Percentiles rank a stretch among this genome's conserved stretches.
phyloP scores from a whole-genome alignment of 2,113 vertebrate genomes.

The Odontesthes bonariensis region DNA sequence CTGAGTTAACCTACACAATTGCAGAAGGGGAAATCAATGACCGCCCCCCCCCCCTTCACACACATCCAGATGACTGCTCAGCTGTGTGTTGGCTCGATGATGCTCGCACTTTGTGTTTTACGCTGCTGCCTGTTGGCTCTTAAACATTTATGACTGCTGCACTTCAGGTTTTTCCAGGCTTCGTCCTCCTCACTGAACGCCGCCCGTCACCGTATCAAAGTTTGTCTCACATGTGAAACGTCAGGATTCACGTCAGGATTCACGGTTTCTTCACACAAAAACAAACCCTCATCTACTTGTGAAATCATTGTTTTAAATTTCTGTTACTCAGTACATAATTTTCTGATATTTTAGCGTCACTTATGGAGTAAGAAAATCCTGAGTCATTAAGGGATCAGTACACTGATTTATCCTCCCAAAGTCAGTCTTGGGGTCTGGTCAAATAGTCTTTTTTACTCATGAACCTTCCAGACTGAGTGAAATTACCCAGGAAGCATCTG shows the following conservation, averaged over 20 bases:
- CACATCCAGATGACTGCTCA: background rate
- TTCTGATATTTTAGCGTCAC: too few species aligned
- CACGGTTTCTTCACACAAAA: background rate
- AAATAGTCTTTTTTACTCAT: too few species aligned
- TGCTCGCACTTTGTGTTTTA: slow-evolving; percentile 3
- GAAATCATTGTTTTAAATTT: background rate
- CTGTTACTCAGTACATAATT: background rate
- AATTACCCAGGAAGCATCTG: too few species aligned
- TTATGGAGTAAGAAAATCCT: too few species aligned
- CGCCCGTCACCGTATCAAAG: background rate
- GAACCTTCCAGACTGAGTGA: too few species aligned
- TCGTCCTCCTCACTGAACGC: background rate
- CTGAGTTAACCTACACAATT: slow-evolving; percentile 57
- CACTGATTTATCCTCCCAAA: too few species aligned
- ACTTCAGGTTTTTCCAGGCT: background rate
- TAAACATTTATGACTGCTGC: slow-evolving; percentile 44
- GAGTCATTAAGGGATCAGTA: too few species aligned
- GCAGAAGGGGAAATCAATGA: slow-evolving; percentile 46
- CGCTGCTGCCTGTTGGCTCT: slow-evolving; percentile 1
- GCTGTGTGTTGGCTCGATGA: slow-evolving; percentile 17
- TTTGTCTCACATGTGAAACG: background rate
- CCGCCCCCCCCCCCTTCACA: slow-evolving; percentile 1
- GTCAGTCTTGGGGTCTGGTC: too few species aligned
- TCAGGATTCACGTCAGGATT: background rate
- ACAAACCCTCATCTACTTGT: background rate